These are phyloP conservation scores for Peromyscus eremicus DNA, from an alignment of 2,797 vertebrate species.

Conservation along the genomic window DNA sequence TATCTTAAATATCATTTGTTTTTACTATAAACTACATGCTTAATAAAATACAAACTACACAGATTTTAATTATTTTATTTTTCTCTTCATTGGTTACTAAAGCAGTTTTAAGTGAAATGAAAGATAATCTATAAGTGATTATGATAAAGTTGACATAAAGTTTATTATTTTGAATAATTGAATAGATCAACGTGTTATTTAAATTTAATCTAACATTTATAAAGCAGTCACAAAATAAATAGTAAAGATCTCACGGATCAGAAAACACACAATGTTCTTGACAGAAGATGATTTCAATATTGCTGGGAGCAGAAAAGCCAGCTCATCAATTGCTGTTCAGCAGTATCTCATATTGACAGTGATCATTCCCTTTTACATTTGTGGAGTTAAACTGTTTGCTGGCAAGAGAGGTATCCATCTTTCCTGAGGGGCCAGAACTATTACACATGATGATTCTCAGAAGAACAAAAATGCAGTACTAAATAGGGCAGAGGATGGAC, in stretches of 20 bases:
- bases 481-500: neutral
- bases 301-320: neutral
- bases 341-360: neutral
- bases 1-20: neutral
- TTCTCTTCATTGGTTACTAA: neutral
- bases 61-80: neutral
- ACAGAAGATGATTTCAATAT: neutral
- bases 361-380: neutral
- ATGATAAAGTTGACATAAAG: slow-evolving; percentile 2
- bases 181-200: neutral
- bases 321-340: neutral
- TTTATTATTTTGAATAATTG: neutral
- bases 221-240: neutral
- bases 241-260: neutral
- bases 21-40: neutral
- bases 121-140: neutral
- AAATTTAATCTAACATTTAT: slow-evolving; percentile 7
- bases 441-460: neutral
- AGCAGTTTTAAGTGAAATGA: slow-evolving; percentile 1
- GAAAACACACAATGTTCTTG: neutral
- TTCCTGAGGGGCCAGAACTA: neutral
- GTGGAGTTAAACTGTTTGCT: neutral
- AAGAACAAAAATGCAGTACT: neutral
- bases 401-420: neutral
- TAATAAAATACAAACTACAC: neutral